Evolutionary conservation across 2,888 invertebrate species (phyloP), one percentile per base, ranked within the genome.

Genomic region (Gymnocheta viridis): DNA sequence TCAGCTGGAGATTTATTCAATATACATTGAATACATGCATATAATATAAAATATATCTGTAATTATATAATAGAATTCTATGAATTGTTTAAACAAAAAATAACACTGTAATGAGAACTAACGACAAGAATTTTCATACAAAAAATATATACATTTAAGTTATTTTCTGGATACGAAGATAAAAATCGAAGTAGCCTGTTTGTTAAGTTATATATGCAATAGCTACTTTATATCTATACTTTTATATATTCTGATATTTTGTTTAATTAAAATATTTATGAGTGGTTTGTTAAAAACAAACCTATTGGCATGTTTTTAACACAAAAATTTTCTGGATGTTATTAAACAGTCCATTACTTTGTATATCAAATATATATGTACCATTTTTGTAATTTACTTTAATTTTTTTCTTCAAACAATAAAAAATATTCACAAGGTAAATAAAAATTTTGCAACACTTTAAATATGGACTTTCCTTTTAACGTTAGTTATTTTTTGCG

Each of bases 1-100:
- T 98, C 98, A 4, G 98, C 98, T 44, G 98, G 98, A 2, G 98
- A 99, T 92, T 94, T 99, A 49, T 99, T 99, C 92, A 97, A 95
- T 92, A 91, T 96, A 87, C 93, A 93, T 81, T 91, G 88, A 90
- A 73, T 49, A 72, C 2, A n/a, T 38, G 56, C 35, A 38, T 7
- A 49, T 14, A 14, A 19, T n/a, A 64, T 10, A 19, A 10, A 69
- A 27, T n/a, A n/a, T n/a, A 56, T 54, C 35, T 35, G 12, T 51
- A 64, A 22, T 14, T n/a, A 47, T 67, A 70, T 56, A 38, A 47
- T 70, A 44, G 32, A 82, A 82, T 80, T 82, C 79, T 82, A 79
- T 79, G 82, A 85, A 85, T 82, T 82, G 22, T 82, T 74, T 70
- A 47, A 58, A 66, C 41, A 56, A 47, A 66, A 32, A 56, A n/a